Evolutionary conservation across 2,797 vertebrate genomes (phyloP), one percentile per base, ranked within the genome.

Genomic region (Triplophysa yarkandensis): DNA sequence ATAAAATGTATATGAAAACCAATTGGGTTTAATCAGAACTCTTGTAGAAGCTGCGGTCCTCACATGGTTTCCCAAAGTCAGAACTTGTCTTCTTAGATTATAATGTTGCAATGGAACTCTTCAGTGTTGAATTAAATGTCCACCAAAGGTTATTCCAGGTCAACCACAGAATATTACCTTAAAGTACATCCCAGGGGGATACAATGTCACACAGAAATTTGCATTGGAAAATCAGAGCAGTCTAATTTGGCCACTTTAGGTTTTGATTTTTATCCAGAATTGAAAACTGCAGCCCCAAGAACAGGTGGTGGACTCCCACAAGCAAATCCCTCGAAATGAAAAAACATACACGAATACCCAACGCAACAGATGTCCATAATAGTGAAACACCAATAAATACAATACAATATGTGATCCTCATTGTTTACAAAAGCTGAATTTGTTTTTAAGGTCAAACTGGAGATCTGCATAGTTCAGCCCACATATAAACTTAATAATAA

Each of bases 81-180:
- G 60, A 66, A 79, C 77, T 81, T 81, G 83, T 85, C 79, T 54
- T 69, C 66, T 75, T 58, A 71, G 82, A 78, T 82, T 66, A n/a
- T n/a, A 81, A 27, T 7, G 30, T 78, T 25, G 61, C 23, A 39
- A 44, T 57, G 76, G 82, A 77, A 80, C 43, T 64, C n/a, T 52
- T 36, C 32, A 62, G 17, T 21, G 21, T 39, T 61, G 36, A 76
- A 32, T 23, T 44, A 68, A 25, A 64, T 9, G 30, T 28, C 62
- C 60, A 75, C 61, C 50, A 11, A 17, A 9, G 25, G 54, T 46
- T 46, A 68, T 23, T 70, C 13, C 27, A 44, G n/a, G 39, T 46
- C 34, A 58, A 58, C 28, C 28, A 19, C 55, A 58, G 17, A 32
- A 32, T n/a, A 34, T 34, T 55, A 27, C 27, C n/a, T n/a, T n/a